phyloP scores from a whole-genome alignment of 2,888 invertebrate species.

The Girardia tigrina region DNA sequence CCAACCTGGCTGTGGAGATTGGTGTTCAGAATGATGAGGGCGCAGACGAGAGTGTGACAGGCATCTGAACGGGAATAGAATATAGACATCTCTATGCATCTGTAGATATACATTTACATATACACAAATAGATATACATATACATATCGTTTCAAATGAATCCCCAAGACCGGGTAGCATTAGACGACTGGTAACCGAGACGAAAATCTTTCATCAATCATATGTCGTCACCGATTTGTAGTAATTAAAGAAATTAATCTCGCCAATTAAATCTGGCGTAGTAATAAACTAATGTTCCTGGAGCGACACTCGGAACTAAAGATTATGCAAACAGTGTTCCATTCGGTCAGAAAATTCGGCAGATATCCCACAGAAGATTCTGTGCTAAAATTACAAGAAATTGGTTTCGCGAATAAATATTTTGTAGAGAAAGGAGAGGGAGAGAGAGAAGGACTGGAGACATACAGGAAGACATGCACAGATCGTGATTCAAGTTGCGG shows the following conservation, averaged over 20 bases:
- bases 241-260: not conserved
- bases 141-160: too few relatives aligned
- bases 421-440: too few relatives aligned
- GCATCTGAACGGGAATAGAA: constrained; percentile 60
- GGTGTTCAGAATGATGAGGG: constrained; percentile 92
- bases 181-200: too few relatives aligned
- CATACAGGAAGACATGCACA: not conserved
- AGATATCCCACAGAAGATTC: too few relatives aligned
- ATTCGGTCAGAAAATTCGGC: not conserved
- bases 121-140: too few relatives aligned
- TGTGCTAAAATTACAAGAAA: too few relatives aligned
- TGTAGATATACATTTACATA: not conserved
- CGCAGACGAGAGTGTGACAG: constrained; percentile 91
- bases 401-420: too few relatives aligned
- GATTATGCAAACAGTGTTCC: not conserved
- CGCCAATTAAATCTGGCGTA: constrained; percentile 11
- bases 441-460: not conserved
- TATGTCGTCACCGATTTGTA: not conserved
- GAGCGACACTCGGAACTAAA: not conserved
- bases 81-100: not conserved
- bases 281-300: not conserved
- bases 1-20: constrained; percentile 66
- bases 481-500: not conserved
- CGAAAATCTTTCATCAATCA: not conserved
- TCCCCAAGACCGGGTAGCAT: too few relatives aligned